Evolutionary conservation across 2,113 vertebrate species (phyloP), one percentile per base, ranked within the genome.

Genomic region (Ia io): DNA sequence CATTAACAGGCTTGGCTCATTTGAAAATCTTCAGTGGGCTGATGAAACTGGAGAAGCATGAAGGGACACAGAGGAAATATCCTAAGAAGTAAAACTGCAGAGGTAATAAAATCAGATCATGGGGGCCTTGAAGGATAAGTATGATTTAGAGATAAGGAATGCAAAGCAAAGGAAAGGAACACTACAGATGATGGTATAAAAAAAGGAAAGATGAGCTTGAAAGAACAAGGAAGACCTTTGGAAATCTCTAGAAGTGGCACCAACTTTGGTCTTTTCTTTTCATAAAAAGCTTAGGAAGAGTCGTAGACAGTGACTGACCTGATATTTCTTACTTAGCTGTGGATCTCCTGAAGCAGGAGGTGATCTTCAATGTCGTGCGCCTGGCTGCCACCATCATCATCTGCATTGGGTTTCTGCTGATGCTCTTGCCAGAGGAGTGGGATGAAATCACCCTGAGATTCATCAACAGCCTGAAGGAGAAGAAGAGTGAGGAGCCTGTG

Each of bases 361-460:
- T 99, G 96, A 99, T 99, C 98, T 99, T 99, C 98, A 99, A 99
- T 0, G 98, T 99, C 0, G 99, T 99, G 95, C 98, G 99, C 23
- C 97, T 99, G 97, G 99, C 99, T 17, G 99, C 99, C 69, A 99
- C 99, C 95, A 99, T 99, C 98, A 99, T 99, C 97, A 99, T 99
- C 97, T 99, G 99, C 98, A 96, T 99, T 9, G 99, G 99, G 0
- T 99, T 99, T 97, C 98, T 99, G 96, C 98, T 99, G 35, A 98
- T 99, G 98, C 98, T 99, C 69, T 98, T 99, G 79, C 99, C 99
- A 0, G 99, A 99, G 96, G 99, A 99, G 96, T 99, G 99, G 99
- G 99, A 99, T 83, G 99, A 99, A 23, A 99, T 99, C 82, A 99
- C 99, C 1, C 98, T 99, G 97, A 98, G 99, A 78, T 99, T 99